Percentiles rank a stretch among this genome's conserved stretches.
phyloP scores from a whole-genome alignment of 2,888 invertebrate species.

The Anthophora plumipes region DNA sequence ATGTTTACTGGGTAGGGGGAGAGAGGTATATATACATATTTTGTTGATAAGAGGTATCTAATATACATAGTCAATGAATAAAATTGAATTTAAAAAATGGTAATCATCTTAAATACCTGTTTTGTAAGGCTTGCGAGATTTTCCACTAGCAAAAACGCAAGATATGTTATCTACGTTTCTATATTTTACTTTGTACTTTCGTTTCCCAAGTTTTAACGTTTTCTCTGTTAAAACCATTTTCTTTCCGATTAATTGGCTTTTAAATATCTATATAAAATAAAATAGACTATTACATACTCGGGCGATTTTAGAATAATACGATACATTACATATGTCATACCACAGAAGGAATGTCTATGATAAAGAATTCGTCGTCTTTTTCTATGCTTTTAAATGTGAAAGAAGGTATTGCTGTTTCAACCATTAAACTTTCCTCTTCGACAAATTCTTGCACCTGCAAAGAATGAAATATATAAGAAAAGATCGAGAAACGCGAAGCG shows the following conservation, averaged over 20 bases:
- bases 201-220: slow-evolving; percentile 62
- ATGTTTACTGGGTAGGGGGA: slow-evolving; percentile 32
- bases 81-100: background rate
- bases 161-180: slow-evolving; percentile 53
- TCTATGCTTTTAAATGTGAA: slow-evolving; percentile 55
- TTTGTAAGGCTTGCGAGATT: slow-evolving; percentile 56
- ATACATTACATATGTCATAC: slow-evolving; percentile 49
- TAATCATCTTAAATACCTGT: slow-evolving; percentile 54
- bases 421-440: slow-evolving; percentile 53
- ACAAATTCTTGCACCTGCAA: slow-evolving; percentile 68
- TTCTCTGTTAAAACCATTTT: slow-evolving; percentile 58
- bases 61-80: background rate
- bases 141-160: slow-evolving; percentile 62
- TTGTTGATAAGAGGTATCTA: no score
- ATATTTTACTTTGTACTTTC: slow-evolving; percentile 52
- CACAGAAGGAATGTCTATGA: slow-evolving; percentile 70
- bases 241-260: slow-evolving; percentile 52
- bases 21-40: no score
- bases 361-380: slow-evolving; percentile 69
- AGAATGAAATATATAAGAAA: background rate
- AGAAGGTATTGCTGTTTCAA: slow-evolving; percentile 19
- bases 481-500: background rate
- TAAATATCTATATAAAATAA: slow-evolving; percentile 5
- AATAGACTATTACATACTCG: background rate
- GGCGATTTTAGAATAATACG: slow-evolving; percentile 6